Evolutionary conservation across 2,888 invertebrate genomes (phyloP).

Genomic region (Oegoconia quadripuncta): DNA sequence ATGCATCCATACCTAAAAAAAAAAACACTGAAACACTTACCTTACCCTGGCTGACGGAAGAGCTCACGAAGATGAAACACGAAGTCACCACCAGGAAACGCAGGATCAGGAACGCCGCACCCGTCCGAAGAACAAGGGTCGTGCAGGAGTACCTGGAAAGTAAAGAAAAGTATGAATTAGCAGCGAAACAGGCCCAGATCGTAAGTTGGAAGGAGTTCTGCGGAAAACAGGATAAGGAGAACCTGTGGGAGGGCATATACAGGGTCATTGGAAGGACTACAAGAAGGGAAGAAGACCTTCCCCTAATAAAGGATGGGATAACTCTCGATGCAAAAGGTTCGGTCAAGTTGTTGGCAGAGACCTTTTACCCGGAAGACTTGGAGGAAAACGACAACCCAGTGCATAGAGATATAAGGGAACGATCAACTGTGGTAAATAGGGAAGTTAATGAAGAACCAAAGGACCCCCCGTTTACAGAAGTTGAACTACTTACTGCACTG

Average conservation of each 20-base stretch:
- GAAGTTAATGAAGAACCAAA: background rate
- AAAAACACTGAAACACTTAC: slow-evolving; percentile 7
- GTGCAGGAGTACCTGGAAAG: no score
- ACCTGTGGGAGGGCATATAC: slow-evolving; percentile 9
- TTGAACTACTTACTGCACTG: background rate
- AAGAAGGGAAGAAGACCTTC: background rate
- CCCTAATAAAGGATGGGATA: background rate
- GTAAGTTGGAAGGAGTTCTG: slow-evolving; percentile 22
- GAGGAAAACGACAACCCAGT: background rate
- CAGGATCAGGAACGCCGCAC: slow-evolving; percentile 17
- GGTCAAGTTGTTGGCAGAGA: slow-evolving; percentile 3
- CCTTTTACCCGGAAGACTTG: slow-evolving; percentile 11
- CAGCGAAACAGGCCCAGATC: slow-evolving; percentile 9
- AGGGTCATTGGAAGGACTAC: slow-evolving; percentile 3
- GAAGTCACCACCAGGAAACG: slow-evolving; percentile 13
- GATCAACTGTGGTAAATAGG: background rate
- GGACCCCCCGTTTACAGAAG: background rate
- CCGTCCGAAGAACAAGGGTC: slow-evolving; percentile 13
- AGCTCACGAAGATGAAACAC: slow-evolving; percentile 12
- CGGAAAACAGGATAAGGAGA: slow-evolving; percentile 15
- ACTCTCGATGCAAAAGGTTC: slow-evolving; percentile 2
- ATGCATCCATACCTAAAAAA: no score
- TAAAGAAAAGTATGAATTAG: slow-evolving; percentile 18
- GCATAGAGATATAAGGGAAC: background rate
- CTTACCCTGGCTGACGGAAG: slow-evolving; percentile 21